Conservation (phyloP, 2,113 vertebrate species). For the Martes martes region DNA sequence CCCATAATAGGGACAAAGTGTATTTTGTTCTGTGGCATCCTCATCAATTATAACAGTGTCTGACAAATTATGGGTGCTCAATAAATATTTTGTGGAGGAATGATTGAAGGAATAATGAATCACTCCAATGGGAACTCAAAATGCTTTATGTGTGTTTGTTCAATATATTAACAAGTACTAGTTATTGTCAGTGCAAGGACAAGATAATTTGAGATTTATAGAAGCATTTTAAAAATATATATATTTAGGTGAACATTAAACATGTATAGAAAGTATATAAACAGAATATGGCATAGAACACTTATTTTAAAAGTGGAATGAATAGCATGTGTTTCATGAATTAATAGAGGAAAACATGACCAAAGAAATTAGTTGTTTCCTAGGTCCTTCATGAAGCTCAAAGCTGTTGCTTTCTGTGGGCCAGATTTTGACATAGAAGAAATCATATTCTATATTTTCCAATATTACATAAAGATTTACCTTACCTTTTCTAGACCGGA, state of each 20-base stretch:
- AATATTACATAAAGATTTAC: not conserved
- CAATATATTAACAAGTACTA: not conserved
- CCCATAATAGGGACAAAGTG: not conserved
- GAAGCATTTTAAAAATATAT: not conserved
- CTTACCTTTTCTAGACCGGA: not conserved
- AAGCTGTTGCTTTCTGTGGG: not conserved
- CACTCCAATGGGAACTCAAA: not conserved
- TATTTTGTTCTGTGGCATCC: not conserved
- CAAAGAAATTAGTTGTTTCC: not conserved
- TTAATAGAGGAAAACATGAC: not conserved
- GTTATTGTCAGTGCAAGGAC: not conserved
- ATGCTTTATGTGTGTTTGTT: not conserved
- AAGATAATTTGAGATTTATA: not conserved
- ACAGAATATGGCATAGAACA: not conserved
- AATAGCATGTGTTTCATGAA: not conserved
- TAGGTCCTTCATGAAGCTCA: not conserved
- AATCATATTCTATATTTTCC: not conserved
- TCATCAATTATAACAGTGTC: not conserved
- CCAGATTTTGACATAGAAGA: not conserved
- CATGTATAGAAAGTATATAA: not conserved
- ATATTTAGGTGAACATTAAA: not conserved
- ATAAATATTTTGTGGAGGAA: not conserved
- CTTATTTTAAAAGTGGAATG: not conserved
- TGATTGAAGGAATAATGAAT: not conserved
- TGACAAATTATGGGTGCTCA: not conserved